Evolutionary conservation across 2,888 invertebrate genomes (phyloP), one percentile per base, ranked within the genome.

Genomic region (Lasioglossum marginatum): DNA sequence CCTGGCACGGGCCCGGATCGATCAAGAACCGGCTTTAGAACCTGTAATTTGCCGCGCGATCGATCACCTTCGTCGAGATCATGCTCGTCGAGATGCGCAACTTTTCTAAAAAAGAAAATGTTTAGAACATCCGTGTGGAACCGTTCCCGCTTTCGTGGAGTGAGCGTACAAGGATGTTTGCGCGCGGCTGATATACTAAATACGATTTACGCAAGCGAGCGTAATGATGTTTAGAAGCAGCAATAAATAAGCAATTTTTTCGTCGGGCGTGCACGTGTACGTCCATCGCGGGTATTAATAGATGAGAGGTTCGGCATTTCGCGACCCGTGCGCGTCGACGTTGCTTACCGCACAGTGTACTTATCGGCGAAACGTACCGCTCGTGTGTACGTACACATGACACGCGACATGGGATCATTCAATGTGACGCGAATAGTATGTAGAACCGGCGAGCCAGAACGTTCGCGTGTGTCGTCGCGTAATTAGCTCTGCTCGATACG

Each of bases 171-270:
- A 52, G 43, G 57, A 83, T 77, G 72, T 84, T 75, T 78, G 52
- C 52, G 57, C 73, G 37, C 48, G 31, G 78, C 12, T 60, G 12
- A 34, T 31, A 40, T 37, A 77, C 71, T 82, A 84, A 83, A 77
- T 73, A 73, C 43, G 66, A 60, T 72, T 48, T 66, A 77, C 73
- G 71, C 79, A 77, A 74, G 45, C 70, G 57, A 27, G 34, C n/a
- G 27, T 82, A 86, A 77, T 48, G 78, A 77, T 57, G 70, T 79
- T 78, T 74, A 45, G 81, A 81, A 81, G 70, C 82, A 60, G 68
- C 40, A 75, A 81, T 40, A 87, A 86, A 86, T 60, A 80, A 74
- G 75, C 79, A 27, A 77, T 76, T 80, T 82, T 85, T 57, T 68
- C 48, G 45, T 66, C 4, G 48, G 14, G 1, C 77, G 34, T 48